Conservation (phyloP, 2,113 vertebrate genomes). For the Malurus cyaneus region DNA sequence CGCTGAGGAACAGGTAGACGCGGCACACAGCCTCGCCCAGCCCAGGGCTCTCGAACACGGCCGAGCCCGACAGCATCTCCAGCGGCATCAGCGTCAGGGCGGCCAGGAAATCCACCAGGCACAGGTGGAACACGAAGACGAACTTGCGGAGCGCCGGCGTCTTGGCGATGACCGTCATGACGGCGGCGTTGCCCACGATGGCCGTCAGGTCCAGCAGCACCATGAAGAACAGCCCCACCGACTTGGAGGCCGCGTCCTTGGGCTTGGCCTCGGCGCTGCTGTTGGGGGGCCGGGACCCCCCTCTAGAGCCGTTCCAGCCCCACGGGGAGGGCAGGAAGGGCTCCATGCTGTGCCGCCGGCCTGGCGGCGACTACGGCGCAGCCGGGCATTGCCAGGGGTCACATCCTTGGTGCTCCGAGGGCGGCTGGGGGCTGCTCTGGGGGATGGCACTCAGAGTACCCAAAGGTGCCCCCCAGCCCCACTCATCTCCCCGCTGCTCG, state of each 20-base stretch:
- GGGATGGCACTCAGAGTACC: neutral
- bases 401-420: neutral
- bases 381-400: slow-evolving; percentile 3
- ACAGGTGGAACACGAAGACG: slow-evolving; percentile 97
- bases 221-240: slow-evolving; percentile 89
- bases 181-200: slow-evolving; percentile 89
- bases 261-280: slow-evolving; percentile 71
- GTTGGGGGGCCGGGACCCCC: slow-evolving; percentile 58
- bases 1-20: slow-evolving; percentile 90
- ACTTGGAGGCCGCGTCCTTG: slow-evolving; percentile 75
- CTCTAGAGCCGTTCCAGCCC: slow-evolving; percentile 78
- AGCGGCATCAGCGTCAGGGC: slow-evolving; percentile 94
- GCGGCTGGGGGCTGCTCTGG: neutral
- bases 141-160: slow-evolving; percentile 92
- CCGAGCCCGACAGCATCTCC: slow-evolving; percentile 85
- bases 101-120: slow-evolving; percentile 93
- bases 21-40: slow-evolving; percentile 87
- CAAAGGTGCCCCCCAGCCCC: neutral
- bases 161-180: slow-evolving; percentile 93
- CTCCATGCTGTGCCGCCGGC: slow-evolving; percentile 86
- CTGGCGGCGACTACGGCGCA: neutral
- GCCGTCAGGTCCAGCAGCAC: slow-evolving; percentile 89
- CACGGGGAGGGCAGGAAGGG: slow-evolving; percentile 73
- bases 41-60: slow-evolving; percentile 77
- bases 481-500: neutral